Evolutionary conservation across 2,888 invertebrate genomes (phyloP).

Genomic region (Drosophila anomalata): DNA sequence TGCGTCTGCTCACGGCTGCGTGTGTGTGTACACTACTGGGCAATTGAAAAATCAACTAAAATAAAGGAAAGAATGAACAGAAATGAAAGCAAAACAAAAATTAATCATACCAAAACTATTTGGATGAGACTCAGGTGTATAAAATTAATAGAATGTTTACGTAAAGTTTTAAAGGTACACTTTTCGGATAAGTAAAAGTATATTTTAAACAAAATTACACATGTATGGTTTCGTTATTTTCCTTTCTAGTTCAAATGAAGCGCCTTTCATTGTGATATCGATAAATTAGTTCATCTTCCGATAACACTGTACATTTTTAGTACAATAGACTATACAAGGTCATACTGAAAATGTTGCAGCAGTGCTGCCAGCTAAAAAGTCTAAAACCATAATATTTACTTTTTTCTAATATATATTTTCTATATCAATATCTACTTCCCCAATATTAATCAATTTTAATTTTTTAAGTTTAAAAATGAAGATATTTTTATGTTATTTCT

Average conservation of each 20-base stretch:
- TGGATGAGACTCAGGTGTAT: slow-evolving; percentile 9
- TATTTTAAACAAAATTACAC: not conserved
- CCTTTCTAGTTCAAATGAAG: not conserved
- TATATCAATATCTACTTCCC: too few relatives aligned
- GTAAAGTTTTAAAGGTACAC: not conserved
- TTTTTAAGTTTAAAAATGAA: too few relatives aligned
- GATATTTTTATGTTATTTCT: too few relatives aligned
- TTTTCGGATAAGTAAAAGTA: not conserved
- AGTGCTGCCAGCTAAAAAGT: not conserved
- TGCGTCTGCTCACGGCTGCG: slow-evolving; percentile 65
- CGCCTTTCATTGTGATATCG: not conserved
- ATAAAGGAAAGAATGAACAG: slow-evolving; percentile 20
- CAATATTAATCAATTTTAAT: too few relatives aligned
- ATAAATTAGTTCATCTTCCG: not conserved
- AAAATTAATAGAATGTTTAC: slow-evolving; percentile 20
- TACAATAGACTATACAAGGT: not conserved
- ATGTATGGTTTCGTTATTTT: not conserved
- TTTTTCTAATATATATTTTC: too few relatives aligned
- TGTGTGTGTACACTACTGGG: slow-evolving; percentile 50
- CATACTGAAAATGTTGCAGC: not conserved
- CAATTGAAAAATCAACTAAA: slow-evolving; percentile 36
- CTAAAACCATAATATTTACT: too few relatives aligned
- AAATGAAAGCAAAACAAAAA: slow-evolving; percentile 31
- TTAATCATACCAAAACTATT: slow-evolving; percentile 37
- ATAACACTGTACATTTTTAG: not conserved